Base-by-base conservation (phyloP, 2,888 invertebrate species). In the Tetragnatha montana region DNA sequence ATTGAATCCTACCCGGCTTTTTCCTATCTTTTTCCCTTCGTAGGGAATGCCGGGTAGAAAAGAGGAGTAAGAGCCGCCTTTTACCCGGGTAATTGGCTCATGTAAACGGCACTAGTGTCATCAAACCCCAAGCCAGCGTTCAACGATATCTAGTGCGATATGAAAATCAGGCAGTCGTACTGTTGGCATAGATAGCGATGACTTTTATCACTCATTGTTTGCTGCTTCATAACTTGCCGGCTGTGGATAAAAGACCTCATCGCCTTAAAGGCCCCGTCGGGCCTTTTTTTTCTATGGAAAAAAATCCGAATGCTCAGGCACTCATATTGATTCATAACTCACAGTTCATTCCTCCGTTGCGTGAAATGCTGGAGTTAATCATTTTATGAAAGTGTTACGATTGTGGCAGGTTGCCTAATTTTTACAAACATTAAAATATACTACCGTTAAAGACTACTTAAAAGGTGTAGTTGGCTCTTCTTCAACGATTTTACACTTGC, bases 161-260 rank as follows among this genome's bases (percentile, higher is more conserved):
- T 60, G 60, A 60, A 60, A 60, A 60, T 60, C 60, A 60, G 12
- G 17, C 60, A 60, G 60, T 60, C 17, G 60, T 60, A 47, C 79
- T 17, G 80, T 79, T 51, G 79, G 51, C 79, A 35, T 68, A 69
- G 69, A 80, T 80, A 69, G 68, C 68, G 68, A 80, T 80, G 80
- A 80, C 69, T 69, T 80, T 80, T 80, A 80, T 69, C n/a, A 47
- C 80, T 22, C 69, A 80, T 80, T 80, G 80, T 80, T 60, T 22
- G 50, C 17, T 8, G 17, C 17, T 68, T 80, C 80, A 51, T 80
- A 80, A 80, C 60, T 22, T 80, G 69, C 35, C 51, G 19, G 51
- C 60, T 78, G 78, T 21, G 51, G 51, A 60, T 21, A 71, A n/a
- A 71, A 71, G 21, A 10, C 78, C 78, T 78, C 60, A 19, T 78